A percentile compares a stretch with the other conserved stretches of the same genome.
phyloP scores from a whole-genome alignment of 2,888 invertebrate genomes.

The Nomada lathburiana region DNA sequence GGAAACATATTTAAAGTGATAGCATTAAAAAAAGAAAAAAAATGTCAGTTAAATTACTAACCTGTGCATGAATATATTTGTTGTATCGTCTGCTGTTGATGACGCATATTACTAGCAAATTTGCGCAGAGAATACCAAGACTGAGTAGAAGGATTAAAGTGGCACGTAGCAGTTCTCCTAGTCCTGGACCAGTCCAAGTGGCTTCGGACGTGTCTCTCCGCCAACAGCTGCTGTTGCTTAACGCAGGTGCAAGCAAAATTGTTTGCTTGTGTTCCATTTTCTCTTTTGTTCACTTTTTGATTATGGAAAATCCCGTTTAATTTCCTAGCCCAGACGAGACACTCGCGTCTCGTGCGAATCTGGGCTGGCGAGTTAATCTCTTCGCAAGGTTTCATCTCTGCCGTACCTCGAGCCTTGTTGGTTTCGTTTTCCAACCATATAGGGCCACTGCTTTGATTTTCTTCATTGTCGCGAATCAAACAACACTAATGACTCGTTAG shows the following conservation, averaged over 20 bases:
- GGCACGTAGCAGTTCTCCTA: constrained; percentile 91
- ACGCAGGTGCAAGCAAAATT: constrained; percentile 91
- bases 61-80: constrained; percentile 95
- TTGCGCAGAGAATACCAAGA: constrained; percentile 92
- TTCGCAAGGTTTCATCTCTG: constrained; percentile 44
- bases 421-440: constrained; percentile 3
- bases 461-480: constrained; percentile 30
- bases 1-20: too few species aligned
- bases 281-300: constrained; percentile 50
- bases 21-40: neutral
- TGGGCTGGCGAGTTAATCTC: constrained; percentile 30
- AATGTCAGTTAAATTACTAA: constrained; percentile 23
- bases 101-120: constrained; percentile 92
- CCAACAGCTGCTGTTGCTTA: constrained; percentile 94
- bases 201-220: constrained; percentile 87
- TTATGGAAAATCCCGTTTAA: constrained; percentile 9
- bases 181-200: constrained; percentile 87
- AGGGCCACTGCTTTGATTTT: neutral
- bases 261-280: constrained; percentile 89
- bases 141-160: constrained; percentile 91
- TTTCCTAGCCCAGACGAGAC: constrained; percentile 59
- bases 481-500: neutral
- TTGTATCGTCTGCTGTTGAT: constrained; percentile 93
- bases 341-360: constrained; percentile 49
- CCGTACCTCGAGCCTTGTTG: neutral